Conservation (phyloP, 2,888 invertebrate species). For the Callimorpha dominula region DNA sequence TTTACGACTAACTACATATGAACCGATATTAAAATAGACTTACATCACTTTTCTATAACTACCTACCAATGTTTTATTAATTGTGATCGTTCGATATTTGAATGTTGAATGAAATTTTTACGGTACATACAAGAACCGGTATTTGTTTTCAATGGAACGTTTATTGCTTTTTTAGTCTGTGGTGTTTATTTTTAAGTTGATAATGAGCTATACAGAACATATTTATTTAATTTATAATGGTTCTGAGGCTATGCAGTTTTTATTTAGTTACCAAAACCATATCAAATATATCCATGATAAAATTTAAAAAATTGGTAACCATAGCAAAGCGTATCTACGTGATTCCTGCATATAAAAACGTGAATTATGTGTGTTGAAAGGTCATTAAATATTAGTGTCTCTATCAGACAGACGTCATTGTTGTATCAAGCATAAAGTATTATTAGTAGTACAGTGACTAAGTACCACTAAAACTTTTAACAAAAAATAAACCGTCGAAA, state of each 20-base stretch:
- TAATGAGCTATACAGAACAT: slow-evolving; percentile 3
- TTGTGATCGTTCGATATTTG: slow-evolving; percentile 13
- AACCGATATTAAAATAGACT: slow-evolving; percentile 35
- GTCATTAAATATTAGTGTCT: too few species aligned
- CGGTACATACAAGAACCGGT: background rate
- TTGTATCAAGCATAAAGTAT: too few species aligned
- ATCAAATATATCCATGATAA: too few species aligned
- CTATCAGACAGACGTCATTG: too few species aligned
- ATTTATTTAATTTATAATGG: background rate
- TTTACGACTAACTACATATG: slow-evolving; percentile 27
- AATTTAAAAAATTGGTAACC: too few species aligned
- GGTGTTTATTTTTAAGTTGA: slow-evolving; percentile 20
- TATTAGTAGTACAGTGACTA: too few species aligned
- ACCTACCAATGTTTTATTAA: slow-evolving; percentile 20
- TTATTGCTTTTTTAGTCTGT: slow-evolving; percentile 22
- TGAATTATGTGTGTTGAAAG: too few species aligned
- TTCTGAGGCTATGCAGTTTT: background rate
- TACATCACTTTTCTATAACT: slow-evolving; percentile 22
- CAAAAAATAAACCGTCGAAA: too few species aligned
- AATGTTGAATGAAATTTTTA: slow-evolving; percentile 6
- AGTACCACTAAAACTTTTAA: too few species aligned
- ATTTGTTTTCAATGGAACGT: slow-evolving; percentile 21
- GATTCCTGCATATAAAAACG: too few species aligned
- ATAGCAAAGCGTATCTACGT: too few species aligned
- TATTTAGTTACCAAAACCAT: too few species aligned